Conservation (phyloP, 2,797 vertebrate species). For the Phyllotis vaccarum region DNA sequence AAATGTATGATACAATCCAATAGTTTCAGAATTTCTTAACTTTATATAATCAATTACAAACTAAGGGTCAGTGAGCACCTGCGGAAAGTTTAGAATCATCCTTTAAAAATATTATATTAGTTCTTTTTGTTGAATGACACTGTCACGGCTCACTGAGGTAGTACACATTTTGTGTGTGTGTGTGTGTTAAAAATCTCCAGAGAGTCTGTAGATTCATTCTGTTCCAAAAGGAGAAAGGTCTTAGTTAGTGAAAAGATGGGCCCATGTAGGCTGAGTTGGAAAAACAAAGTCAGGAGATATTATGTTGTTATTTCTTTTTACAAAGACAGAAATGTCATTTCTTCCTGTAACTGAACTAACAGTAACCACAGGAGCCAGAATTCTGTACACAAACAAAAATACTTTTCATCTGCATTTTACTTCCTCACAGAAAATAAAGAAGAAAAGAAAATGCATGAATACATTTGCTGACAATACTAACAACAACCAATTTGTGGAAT, state of each 20-base stretch:
- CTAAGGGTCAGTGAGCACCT: background rate
- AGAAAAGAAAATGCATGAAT: constrained; percentile 2
- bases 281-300: background rate
- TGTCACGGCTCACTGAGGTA: background rate
- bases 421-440: background rate
- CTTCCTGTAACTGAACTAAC: background rate
- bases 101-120: background rate
- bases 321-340: background rate
- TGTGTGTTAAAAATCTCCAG: background rate
- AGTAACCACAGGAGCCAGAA: background rate
- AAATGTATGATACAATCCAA: background rate
- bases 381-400: background rate
- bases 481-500: constrained; percentile 22
- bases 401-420: constrained; percentile 41
- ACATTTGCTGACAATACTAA: constrained; percentile 31
- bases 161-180: background rate
- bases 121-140: background rate
- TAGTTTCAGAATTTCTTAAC: background rate
- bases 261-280: background rate
- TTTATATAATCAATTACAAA: background rate
- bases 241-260: background rate
- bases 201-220: background rate
- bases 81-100: background rate
- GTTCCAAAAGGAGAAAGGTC: background rate
- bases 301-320: background rate